Evolutionary conservation across 2,888 invertebrate genomes (phyloP).

Genomic region (Sphaeridia pumilis): DNA sequence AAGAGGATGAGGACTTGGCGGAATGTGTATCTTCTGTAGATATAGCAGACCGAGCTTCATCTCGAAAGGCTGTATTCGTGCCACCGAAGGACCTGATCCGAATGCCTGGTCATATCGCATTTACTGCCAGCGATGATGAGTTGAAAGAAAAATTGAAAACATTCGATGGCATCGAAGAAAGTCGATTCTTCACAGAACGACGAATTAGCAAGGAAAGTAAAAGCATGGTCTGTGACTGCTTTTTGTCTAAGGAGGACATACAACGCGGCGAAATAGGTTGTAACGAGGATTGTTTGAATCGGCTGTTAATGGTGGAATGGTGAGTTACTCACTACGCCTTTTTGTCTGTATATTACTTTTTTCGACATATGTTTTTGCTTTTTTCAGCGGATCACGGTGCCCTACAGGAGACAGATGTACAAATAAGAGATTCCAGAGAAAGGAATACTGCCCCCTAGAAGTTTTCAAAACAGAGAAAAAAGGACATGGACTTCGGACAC

Average conservation of each 20-base stretch:
- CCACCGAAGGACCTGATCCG: constrained; percentile 18
- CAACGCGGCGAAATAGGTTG: constrained; percentile 74
- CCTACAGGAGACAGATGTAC: constrained; percentile 80
- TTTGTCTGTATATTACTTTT: background rate
- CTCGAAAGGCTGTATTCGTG: background rate
- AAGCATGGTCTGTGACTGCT: constrained; percentile 92
- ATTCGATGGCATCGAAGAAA: constrained; percentile 70
- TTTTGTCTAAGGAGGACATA: constrained; percentile 76
- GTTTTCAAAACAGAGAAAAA: constrained; percentile 74
- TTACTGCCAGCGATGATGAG: constrained; percentile 38
- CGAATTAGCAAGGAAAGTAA: constrained; percentile 68
- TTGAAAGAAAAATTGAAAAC: constrained; percentile 54
- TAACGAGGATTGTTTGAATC: constrained; percentile 90
- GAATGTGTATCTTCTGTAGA: background rate
- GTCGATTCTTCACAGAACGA: constrained; percentile 70
- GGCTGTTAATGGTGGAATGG: constrained; percentile 98
- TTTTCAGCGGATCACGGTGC: constrained; percentile 75
- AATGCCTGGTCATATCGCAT: constrained; percentile 24
- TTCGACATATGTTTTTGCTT: constrained; percentile 14
- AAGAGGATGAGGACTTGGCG: background rate
- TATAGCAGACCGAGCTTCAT: background rate
- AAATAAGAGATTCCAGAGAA: constrained; percentile 85
- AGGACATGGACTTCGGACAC: constrained; percentile 81
- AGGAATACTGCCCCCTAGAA: constrained; percentile 68
- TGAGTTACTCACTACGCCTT: constrained; percentile 40